phyloP scores from a whole-genome alignment of 2,797 vertebrate species.

The Amniataba percoides region DNA sequence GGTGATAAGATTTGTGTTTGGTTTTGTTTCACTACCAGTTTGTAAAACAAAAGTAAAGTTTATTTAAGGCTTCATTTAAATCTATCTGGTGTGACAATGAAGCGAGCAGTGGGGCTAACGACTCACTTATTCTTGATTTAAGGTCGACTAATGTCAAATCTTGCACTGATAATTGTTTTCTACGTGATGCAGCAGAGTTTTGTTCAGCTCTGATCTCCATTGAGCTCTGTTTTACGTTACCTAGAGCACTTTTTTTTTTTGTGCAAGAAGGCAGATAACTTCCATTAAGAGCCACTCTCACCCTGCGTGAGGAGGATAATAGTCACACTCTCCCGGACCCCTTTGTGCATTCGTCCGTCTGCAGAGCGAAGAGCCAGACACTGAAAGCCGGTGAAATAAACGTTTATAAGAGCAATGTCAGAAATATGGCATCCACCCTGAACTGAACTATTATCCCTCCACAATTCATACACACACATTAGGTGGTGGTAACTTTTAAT shows the following conservation, averaged over 20 bases:
- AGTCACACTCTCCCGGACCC: not conserved
- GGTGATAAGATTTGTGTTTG: no score
- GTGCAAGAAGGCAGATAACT: conserved; percentile 1
- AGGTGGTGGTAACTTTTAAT: not conserved
- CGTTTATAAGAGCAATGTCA: conserved; percentile 14
- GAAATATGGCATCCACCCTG: not conserved
- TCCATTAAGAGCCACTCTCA: conserved; percentile 40
- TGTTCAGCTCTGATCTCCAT: conserved; percentile 1
- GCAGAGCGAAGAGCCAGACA: not conserved
- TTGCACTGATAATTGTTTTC: not conserved
- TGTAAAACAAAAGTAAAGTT: not conserved
- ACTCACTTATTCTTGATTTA: not conserved
- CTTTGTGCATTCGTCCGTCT: conserved; percentile 26
- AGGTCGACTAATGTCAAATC: not conserved
- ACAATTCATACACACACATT: not conserved
- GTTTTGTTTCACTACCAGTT: not conserved
- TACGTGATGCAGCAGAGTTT: not conserved
- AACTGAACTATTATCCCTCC: conserved; percentile 1
- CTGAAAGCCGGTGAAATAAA: conserved; percentile 27
- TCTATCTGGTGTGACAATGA: not conserved
- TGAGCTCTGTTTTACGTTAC: conserved; percentile 13
- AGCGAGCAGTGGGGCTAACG: no score
- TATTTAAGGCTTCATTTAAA: not conserved
- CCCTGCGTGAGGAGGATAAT: conserved; percentile 25
- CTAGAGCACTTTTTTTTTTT: conserved; percentile 2